These are phyloP conservation scores for Alauda arvensis DNA, from an alignment of 2,797 vertebrate genomes.

Conservation along the genomic window DNA sequence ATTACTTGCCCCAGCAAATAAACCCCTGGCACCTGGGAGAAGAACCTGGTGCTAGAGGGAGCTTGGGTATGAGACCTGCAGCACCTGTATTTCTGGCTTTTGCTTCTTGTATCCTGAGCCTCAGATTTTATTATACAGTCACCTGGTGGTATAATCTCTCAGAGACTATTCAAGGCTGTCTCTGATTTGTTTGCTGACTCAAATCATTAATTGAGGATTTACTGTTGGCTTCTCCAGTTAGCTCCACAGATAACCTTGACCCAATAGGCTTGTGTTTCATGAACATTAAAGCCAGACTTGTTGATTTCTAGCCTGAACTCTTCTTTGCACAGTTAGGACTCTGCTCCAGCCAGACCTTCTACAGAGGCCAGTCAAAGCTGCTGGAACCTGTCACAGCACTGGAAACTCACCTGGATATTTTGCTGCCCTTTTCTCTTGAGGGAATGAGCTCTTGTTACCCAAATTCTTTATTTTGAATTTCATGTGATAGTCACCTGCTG, in stretches of 20 bases:
- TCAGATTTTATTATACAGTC: not conserved
- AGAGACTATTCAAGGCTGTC: not conserved
- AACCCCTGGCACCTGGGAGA: not conserved
- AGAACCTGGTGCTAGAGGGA: not conserved
- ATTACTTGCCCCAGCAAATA: not conserved
- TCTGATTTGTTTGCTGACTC: not conserved
- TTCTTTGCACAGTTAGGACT: not conserved
- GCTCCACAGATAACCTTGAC: not conserved
- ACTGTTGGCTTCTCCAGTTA: not conserved
- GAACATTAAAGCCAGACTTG: not conserved
- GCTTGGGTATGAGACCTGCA: not conserved
- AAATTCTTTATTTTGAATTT: not conserved
- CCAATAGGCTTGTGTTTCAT: not conserved
- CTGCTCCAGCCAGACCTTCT: not conserved
- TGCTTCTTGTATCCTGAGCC: not conserved
- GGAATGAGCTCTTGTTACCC: not conserved
- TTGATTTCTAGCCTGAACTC: not conserved
- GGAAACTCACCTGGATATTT: not conserved
- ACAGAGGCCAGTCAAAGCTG: accelerated
- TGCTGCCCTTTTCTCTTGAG: not conserved
- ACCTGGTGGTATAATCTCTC: not conserved
- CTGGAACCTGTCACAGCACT: not conserved
- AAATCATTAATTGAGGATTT: not conserved
- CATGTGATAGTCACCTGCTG: not conserved
- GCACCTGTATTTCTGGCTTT: not conserved